These are phyloP conservation scores for Diacarnus erythraeanus DNA, from an alignment of 37 sponge, comb jelly and placozoan species.

Conservation along the genomic window DNA sequence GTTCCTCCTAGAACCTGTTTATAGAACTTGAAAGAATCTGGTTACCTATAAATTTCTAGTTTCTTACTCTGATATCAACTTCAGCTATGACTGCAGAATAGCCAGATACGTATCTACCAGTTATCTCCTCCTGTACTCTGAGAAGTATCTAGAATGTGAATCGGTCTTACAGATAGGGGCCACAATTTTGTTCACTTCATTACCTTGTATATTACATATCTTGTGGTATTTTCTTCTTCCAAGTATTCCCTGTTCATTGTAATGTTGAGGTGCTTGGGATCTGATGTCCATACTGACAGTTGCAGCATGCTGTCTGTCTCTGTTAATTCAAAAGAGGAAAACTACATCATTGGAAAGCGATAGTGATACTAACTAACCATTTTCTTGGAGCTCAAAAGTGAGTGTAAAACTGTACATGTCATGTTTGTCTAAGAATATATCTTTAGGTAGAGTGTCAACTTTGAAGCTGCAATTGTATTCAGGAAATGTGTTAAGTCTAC, in stretches of 20 bases:
- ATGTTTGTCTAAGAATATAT: conserved; percentile 31
- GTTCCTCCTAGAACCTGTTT: not conserved
- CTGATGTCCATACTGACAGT: not conserved
- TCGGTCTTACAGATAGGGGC: no score
- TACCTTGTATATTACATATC: no score
- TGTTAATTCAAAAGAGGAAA: no score
- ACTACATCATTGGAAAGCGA: not conserved
- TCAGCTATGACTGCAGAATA: not conserved
- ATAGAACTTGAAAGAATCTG: not conserved
- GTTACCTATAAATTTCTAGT: not conserved
- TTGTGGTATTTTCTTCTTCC: no score
- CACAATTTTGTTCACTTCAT: no score
- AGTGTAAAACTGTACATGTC: conserved; percentile 33
- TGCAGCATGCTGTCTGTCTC: no score
- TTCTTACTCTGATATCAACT: conserved; percentile 6
- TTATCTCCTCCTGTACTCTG: not conserved
- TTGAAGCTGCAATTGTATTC: conserved; percentile 22
- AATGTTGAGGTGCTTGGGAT: not conserved
- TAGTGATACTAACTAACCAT: not conserved
- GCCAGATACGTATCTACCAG: not conserved
- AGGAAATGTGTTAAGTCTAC: not conserved
- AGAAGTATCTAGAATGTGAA: conserved; percentile 11
- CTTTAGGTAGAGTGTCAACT: conserved; percentile 10
- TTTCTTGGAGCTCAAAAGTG: not conserved
- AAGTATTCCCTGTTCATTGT: not conserved